Evolutionary conservation across 2,888 invertebrate genomes (phyloP), one percentile per base, ranked within the genome.

Genomic region (Venusia cambrica): DNA sequence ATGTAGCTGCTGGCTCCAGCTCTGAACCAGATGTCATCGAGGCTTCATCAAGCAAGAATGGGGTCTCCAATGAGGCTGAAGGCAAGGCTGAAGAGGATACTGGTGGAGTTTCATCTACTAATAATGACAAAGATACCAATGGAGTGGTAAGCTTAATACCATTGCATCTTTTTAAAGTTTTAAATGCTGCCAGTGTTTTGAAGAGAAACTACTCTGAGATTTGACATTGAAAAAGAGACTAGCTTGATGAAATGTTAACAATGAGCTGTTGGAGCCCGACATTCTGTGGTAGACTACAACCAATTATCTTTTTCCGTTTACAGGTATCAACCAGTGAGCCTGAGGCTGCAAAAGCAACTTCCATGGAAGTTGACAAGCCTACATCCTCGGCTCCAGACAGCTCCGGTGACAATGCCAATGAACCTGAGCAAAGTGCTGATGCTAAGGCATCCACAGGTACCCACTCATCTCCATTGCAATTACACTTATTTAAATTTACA

Each of bases 321-420:
- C 24, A 84, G 87, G 87, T 87, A 34, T 84, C 87, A 8, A 88
- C 88, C 3, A 88, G 87, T 51, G 85, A 81, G 13, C 70, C 76
- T 6, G 54, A 57, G 40, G 38, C 58, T 3, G 66, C 63, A 24
- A 73, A 72, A 7, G 22, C 60, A 8, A 46, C 56, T 15, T 45
- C 53, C 16, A 69, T 67, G 62, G 71, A 72, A 9, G 61, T 68
- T n/a, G 73, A 72, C 2, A 81, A 83, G 47, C 36, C 60, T 7
- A 61, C 42, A 27, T 46, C 66, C 3, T 61, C 75, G 5, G 72
- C 73, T 4, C 87, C 87, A 4, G 87, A 87, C 48, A 87, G 87
- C 45, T 87, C 87, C 0, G 87, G 62, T 14, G 87, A 87, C 47
- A 85, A 80, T 37, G 70, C 72, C 37, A 51, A 61, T 21, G 62